phyloP scores from a whole-genome alignment of 2,113 vertebrate species.

The Eurypyga helias region DNA sequence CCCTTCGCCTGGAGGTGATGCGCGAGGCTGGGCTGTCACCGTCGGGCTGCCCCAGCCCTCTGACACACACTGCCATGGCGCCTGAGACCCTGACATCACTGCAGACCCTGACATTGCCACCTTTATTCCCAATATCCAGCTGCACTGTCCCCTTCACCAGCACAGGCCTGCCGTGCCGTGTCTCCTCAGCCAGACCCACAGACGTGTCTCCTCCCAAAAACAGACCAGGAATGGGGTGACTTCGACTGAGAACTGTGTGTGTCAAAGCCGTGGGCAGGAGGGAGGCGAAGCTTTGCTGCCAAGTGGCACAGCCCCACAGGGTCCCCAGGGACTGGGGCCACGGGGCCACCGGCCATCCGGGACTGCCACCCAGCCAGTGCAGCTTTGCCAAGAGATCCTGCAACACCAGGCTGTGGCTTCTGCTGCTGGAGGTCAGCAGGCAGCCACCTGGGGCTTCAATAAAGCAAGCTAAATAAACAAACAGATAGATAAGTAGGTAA shows the following conservation, averaged over 20 bases:
- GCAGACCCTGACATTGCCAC: background rate
- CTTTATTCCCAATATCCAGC: background rate
- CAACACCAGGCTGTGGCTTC: accelerated
- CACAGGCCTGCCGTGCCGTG: background rate
- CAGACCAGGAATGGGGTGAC: background rate
- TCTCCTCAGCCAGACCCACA: background rate
- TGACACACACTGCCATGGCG: background rate
- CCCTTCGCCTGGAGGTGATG: background rate
- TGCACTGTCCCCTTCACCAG: background rate
- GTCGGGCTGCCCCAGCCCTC: background rate
- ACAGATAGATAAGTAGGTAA: background rate
- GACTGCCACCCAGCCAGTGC: accelerated
- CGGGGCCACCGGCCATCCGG: background rate
- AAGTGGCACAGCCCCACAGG: accelerated
- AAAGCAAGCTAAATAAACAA: background rate
- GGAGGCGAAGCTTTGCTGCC: background rate
- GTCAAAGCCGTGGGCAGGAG: background rate
- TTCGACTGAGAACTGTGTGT: background rate
- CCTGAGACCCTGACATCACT: background rate
- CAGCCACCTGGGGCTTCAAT: background rate
- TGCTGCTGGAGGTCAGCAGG: background rate
- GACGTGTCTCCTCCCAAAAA: background rate
- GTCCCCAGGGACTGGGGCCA: background rate
- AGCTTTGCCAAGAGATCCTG: background rate
- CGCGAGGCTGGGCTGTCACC: background rate